These are phyloP conservation scores for Chalcosyrphus nemorum DNA, from an alignment of 2,888 invertebrate genomes.

Conservation along the genomic window DNA sequence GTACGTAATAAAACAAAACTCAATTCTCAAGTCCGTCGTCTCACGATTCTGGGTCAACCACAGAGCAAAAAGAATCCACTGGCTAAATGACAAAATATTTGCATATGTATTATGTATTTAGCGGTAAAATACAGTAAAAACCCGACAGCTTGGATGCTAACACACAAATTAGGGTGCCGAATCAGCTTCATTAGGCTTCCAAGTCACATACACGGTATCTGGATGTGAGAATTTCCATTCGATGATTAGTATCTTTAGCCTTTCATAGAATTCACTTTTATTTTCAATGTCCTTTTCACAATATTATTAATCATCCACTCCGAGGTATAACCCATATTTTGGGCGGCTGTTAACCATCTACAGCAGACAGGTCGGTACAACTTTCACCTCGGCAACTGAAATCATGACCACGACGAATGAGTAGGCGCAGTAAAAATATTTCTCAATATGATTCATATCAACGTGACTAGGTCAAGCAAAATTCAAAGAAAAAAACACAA, in stretches of 20 bases:
- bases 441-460: slow-evolving; percentile 51
- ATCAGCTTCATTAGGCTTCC: not conserved
- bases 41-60: slow-evolving; percentile 67
- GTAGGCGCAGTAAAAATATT: slow-evolving; percentile 39
- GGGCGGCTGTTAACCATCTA: slow-evolving; percentile 40
- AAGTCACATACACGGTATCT: not conserved
- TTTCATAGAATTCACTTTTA: slow-evolving; percentile 60
- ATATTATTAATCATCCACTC: slow-evolving; percentile 47
- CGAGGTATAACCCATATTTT: slow-evolving; percentile 17
- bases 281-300: slow-evolving; percentile 48
- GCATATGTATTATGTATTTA: slow-evolving; percentile 57
- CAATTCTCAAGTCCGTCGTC: slow-evolving; percentile 44
- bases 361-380: slow-evolving; percentile 58
- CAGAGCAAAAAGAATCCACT: slow-evolving; percentile 31
- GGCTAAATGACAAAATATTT: slow-evolving; percentile 52
- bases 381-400: slow-evolving; percentile 67
- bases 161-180: slow-evolving; percentile 33
- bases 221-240: not conserved
- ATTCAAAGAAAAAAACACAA: slow-evolving; percentile 9
- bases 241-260: not conserved
- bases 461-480: slow-evolving; percentile 57
- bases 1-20: not conserved
- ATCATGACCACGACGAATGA: slow-evolving; percentile 57
- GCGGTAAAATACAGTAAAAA: slow-evolving; percentile 40
- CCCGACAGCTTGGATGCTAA: slow-evolving; percentile 6